These are phyloP conservation scores for Heliornis fulica DNA, from an alignment of 2,113 vertebrate species.

Conservation along the genomic window DNA sequence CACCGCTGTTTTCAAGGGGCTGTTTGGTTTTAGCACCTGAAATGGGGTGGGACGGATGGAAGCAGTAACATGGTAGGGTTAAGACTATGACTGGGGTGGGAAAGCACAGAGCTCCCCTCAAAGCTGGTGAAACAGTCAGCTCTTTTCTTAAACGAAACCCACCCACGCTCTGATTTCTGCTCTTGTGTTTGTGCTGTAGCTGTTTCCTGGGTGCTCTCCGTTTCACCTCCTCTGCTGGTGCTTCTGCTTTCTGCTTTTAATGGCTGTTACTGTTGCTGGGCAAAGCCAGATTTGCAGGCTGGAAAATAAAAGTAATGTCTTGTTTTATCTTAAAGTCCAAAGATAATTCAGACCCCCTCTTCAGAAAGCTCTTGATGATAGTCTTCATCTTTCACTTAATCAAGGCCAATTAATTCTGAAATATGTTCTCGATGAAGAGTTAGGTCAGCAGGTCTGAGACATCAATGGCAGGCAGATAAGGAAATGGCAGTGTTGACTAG, in stretches of 20 bases:
- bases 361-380: conserved; percentile 53
- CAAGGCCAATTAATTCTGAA: conserved; percentile 63
- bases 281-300: background rate
- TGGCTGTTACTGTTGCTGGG: conserved; percentile 27
- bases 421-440: conserved; percentile 15
- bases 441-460: conserved; percentile 49
- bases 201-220: background rate
- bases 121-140: background rate
- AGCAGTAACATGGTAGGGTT: background rate
- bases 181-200: background rate
- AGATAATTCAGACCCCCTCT: conserved; percentile 42
- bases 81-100: background rate
- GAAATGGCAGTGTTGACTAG: background rate
- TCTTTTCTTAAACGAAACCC: background rate
- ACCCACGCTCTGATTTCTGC: background rate
- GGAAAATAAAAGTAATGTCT: conserved; percentile 29
- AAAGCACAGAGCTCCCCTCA: background rate
- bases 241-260: background rate
- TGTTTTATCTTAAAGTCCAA: conserved; percentile 39
- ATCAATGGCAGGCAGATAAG: conserved; percentile 10
- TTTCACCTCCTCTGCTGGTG: background rate
- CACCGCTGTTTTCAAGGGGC: background rate
- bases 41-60: background rate
- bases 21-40: background rate
- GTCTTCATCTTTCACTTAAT: conserved; percentile 63